These are phyloP conservation scores for Philereme vetulata DNA, from an alignment of 2,888 invertebrate species.

Conservation along the genomic window DNA sequence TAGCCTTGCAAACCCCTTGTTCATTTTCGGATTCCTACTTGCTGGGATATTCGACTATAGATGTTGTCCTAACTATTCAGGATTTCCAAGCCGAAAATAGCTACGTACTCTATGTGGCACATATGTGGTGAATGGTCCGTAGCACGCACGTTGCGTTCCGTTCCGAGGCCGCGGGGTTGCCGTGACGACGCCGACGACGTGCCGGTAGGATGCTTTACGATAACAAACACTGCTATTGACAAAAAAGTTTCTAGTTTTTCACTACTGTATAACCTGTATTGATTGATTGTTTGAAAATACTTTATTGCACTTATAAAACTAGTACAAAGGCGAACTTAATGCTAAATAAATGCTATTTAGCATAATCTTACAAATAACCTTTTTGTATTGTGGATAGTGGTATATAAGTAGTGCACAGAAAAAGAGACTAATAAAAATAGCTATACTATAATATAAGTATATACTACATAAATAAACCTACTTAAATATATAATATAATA, in stretches of 20 bases:
- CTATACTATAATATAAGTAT: too few relatives aligned
- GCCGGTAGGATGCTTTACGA: slow-evolving; percentile 45
- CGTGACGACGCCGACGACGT: slow-evolving; percentile 53
- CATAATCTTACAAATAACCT: too few relatives aligned
- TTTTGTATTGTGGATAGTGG: too few relatives aligned
- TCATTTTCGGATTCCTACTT: slow-evolving; percentile 9
- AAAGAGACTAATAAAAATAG: too few relatives aligned
- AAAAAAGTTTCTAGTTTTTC: slow-evolving; percentile 4
- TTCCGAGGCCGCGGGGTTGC: slow-evolving; percentile 57
- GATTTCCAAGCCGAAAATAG: slow-evolving; percentile 24
- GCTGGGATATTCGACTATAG: slow-evolving; percentile 19
- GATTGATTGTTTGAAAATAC: too few relatives aligned
- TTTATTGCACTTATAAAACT: too few relatives aligned
- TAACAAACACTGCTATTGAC: slow-evolving; percentile 17
- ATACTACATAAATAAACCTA: too few relatives aligned
- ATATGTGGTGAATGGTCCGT: slow-evolving; percentile 56
- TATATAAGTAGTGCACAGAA: too few relatives aligned
- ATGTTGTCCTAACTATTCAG: slow-evolving; percentile 19
- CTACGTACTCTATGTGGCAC: slow-evolving; percentile 29
- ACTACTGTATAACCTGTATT: too few relatives aligned
- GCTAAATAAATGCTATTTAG: too few relatives aligned
- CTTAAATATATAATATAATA: too few relatives aligned
- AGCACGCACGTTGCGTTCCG: slow-evolving; percentile 60
- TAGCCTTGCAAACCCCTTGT: slow-evolving; percentile 7
- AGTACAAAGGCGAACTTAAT: too few relatives aligned